These are phyloP conservation scores for Cololabis saira DNA, from an alignment of 2,113 vertebrate genomes.

Conservation along the genomic window DNA sequence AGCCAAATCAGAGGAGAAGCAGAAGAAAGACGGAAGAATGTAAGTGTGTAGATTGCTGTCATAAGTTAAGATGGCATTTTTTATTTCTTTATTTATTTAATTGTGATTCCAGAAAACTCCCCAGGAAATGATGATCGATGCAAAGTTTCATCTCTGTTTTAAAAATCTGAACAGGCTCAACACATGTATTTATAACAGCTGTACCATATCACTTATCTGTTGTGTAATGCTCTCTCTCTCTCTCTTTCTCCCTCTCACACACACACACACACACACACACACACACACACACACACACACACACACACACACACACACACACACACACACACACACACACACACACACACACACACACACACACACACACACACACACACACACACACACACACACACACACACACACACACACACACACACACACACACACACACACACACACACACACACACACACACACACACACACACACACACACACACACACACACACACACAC, in stretches of 20 bases:
- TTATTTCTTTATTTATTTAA: too few relatives aligned
- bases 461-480: constrained; percentile 33
- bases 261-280: constrained; percentile 41
- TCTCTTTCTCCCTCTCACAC: too few relatives aligned
- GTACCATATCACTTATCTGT: constrained; percentile 19
- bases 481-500: constrained; percentile 25
- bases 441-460: constrained; percentile 60
- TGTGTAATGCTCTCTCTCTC: constrained; percentile 5
- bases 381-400: constrained; percentile 42
- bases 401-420: constrained; percentile 60
- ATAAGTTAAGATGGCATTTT: constrained; percentile 6
- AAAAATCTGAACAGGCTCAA: constrained; percentile 1
- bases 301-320: constrained; percentile 58
- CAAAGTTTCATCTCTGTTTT: constrained; percentile 15
- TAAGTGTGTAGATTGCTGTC: constrained; percentile 5
- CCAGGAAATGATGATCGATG: too few relatives aligned
- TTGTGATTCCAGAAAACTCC: too few relatives aligned
- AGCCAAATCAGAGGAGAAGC: constrained; percentile 9
- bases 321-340: constrained; percentile 53
- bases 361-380: constrained; percentile 61
- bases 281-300: constrained; percentile 49
- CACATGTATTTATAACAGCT: constrained; percentile 18
- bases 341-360: constrained; percentile 51
- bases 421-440: constrained; percentile 44
- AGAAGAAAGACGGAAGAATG: background rate